phyloP scores from a whole-genome alignment of 2,797 vertebrate genomes.

The Argya squamiceps region DNA sequence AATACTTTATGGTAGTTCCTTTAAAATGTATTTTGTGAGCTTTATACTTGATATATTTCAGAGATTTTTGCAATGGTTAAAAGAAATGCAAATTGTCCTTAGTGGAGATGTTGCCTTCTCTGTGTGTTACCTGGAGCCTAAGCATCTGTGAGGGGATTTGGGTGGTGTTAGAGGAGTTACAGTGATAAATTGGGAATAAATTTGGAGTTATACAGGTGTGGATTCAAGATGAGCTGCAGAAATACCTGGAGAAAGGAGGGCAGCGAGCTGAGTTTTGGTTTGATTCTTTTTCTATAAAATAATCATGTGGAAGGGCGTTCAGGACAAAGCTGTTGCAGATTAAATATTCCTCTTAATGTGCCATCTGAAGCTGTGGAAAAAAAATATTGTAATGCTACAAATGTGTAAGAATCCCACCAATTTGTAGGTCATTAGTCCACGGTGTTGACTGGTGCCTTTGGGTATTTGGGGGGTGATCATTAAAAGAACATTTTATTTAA shows the following conservation, averaged over 20 bases:
- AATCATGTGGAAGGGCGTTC: neutral
- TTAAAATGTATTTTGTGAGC: constrained; percentile 44
- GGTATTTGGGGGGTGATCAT: constrained; percentile 47
- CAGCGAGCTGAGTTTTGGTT: neutral
- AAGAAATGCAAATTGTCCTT: neutral
- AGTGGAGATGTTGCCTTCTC: neutral
- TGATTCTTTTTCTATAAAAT: neutral
- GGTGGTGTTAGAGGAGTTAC: neutral
- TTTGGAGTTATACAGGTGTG: neutral
- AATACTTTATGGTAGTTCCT: constrained; percentile 40
- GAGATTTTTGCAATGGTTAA: neutral
- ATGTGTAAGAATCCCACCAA: neutral
- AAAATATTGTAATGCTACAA: constrained; percentile 13
- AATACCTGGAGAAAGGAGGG: neutral
- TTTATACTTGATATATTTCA: neutral
- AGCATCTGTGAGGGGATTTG: neutral
- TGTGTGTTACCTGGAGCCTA: neutral
- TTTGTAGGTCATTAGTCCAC: constrained; percentile 58
- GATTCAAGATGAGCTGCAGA: neutral
- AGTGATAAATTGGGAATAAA: neutral
- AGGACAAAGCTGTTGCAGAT: neutral
- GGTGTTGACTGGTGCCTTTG: constrained; percentile 66
- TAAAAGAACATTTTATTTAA: constrained; percentile 54
- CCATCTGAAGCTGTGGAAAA: constrained; percentile 29
- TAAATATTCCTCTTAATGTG: neutral